Conservation (phyloP, 2,797 vertebrate genomes). For the Sebastolobus altivelis region DNA sequence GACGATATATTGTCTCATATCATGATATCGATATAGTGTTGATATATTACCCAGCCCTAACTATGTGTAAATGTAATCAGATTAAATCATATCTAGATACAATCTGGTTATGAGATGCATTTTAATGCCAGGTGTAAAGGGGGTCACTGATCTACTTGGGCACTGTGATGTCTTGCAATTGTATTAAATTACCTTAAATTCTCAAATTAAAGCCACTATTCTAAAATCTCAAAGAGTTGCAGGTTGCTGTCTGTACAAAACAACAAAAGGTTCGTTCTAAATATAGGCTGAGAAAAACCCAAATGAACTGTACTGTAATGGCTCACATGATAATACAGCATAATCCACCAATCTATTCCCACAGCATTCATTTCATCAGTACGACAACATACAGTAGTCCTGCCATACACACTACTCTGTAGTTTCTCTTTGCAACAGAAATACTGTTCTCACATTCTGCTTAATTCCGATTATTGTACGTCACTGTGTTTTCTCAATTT, state of each 20-base stretch:
- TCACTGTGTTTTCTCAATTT: neutral
- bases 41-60: too few relatives aligned
- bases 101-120: too few relatives aligned
- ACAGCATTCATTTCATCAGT: neutral
- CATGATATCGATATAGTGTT: too few relatives aligned
- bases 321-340: neutral
- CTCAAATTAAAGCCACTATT: neutral
- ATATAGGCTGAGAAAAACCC: neutral
- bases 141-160: neutral
- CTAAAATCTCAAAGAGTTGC: neutral
- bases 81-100: too few relatives aligned
- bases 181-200: neutral
- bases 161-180: neutral
- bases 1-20: too few relatives aligned
- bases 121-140: too few relatives aligned
- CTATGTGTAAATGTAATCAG: too few relatives aligned
- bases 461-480: neutral
- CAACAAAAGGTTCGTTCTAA: neutral
- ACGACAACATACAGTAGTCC: neutral
- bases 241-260: neutral
- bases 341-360: too few relatives aligned
- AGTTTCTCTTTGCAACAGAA: neutral
- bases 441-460: neutral
- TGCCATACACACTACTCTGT: too few relatives aligned
- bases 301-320: neutral